phyloP scores from a whole-genome alignment of 2,888 invertebrate species.

The Kuschelorhynchus macadamiae region DNA sequence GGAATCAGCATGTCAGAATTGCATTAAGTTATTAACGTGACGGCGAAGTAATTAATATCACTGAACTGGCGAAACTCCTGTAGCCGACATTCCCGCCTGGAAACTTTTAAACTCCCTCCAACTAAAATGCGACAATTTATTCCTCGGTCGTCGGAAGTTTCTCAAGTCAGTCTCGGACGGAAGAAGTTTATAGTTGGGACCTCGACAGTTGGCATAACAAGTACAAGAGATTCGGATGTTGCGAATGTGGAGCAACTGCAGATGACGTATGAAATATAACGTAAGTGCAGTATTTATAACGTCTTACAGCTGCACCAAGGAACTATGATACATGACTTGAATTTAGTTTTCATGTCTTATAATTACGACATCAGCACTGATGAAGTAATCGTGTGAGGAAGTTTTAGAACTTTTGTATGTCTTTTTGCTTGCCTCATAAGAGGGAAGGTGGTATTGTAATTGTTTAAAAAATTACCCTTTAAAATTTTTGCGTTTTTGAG shows the following conservation, averaged over 20 bases:
- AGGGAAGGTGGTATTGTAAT: too few relatives aligned
- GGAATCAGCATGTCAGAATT: too few relatives aligned
- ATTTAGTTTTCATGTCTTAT: too few relatives aligned
- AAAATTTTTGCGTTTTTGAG: too few relatives aligned
- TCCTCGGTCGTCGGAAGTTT: background rate
- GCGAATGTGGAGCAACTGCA: constrained; percentile 35
- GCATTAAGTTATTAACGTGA: background rate
- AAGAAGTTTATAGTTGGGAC: constrained; percentile 39
- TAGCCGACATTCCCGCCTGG: background rate
- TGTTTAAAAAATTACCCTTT: too few relatives aligned
- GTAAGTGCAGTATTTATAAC: too few relatives aligned
- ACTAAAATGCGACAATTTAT: constrained; percentile 23
- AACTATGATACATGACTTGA: too few relatives aligned
- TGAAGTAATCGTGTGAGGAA: too few relatives aligned
- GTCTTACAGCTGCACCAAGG: too few relatives aligned
- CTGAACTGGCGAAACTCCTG: background rate
- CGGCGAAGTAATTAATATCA: background rate
- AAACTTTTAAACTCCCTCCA: constrained; percentile 7
- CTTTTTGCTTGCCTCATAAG: too few relatives aligned
- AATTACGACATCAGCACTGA: too few relatives aligned
- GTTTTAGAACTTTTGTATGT: too few relatives aligned
- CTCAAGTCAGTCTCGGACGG: constrained; percentile 11
- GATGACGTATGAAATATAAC: constrained; percentile 26
- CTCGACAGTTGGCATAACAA: constrained; percentile 46
- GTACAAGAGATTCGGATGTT: constrained; percentile 40